Conservation (phyloP, 2,888 invertebrate genomes). For the Yponomeuta cagnagella region DNA sequence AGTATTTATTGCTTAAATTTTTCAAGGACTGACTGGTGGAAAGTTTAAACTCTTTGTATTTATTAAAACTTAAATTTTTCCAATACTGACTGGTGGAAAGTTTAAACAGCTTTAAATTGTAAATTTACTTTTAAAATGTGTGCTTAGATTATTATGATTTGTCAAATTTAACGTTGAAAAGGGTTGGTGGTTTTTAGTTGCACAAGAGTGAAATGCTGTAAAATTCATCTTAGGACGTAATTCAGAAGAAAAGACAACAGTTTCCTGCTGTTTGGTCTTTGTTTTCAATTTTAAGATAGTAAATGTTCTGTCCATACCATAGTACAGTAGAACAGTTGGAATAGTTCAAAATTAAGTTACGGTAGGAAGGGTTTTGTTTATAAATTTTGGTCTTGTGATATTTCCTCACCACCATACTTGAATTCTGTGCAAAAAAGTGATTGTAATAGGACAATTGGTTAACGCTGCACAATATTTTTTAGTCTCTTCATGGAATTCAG, state of each 20-base stretch:
- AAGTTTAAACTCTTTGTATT: slow-evolving; percentile 11
- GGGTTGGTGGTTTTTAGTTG: not conserved
- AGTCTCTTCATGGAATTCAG: no score
- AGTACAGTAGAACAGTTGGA: not conserved
- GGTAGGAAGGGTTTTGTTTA: not conserved
- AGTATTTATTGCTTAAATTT: slow-evolving; percentile 12
- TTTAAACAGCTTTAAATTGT: slow-evolving; percentile 12
- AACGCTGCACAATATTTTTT: no score
- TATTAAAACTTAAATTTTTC: not conserved
- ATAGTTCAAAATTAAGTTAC: not conserved
- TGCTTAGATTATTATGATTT: not conserved
- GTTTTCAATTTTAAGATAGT: no score
- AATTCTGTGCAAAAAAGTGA: no score
- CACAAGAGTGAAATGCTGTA: not conserved
- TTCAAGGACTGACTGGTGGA: slow-evolving; percentile 16
- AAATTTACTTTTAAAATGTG: slow-evolving; percentile 7
- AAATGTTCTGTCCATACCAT: not conserved
- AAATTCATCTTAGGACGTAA: no score
- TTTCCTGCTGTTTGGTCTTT: no score
- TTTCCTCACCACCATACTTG: no score
- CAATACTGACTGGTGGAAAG: slow-evolving; percentile 15
- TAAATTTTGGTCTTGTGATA: not conserved
- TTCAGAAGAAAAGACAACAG: no score
- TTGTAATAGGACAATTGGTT: no score
- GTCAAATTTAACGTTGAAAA: not conserved